Conservation (phyloP, 2,888 invertebrate species). For the Ophioninae sp. region DNA sequence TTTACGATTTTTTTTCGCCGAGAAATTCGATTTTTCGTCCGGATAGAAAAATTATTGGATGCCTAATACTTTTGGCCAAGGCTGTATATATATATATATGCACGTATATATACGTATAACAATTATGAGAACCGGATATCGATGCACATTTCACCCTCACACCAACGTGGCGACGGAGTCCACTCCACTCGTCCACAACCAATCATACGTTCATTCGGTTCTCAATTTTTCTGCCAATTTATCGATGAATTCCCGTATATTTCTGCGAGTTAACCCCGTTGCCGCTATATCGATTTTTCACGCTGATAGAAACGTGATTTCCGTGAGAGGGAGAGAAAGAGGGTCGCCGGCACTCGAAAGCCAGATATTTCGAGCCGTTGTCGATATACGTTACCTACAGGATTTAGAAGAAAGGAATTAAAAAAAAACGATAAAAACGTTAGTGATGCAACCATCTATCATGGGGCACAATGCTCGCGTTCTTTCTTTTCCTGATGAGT, state of each 20-base stretch:
- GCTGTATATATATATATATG: too few species aligned
- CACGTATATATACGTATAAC: neutral
- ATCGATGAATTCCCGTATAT: constrained; percentile 45
- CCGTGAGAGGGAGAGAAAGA: constrained; percentile 4
- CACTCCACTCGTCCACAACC: constrained; percentile 19
- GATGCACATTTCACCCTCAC: constrained; percentile 13
- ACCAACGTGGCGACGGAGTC: constrained; percentile 12
- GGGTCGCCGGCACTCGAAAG: neutral
- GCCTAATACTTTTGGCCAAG: too few species aligned
- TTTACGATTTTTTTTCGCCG: too few species aligned
- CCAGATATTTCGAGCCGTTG: constrained; percentile 11
- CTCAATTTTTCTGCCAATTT: constrained; percentile 49
- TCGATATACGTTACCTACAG: constrained; percentile 47
- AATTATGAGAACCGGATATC: neutral
- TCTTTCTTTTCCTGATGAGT: constrained; percentile 14
- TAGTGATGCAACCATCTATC: constrained; percentile 31
- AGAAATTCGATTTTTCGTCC: too few species aligned
- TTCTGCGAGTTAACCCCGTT: constrained; percentile 41
- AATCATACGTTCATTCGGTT: constrained; percentile 34
- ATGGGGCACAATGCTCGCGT: neutral
- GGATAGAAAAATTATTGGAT: too few species aligned
- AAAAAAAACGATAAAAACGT: constrained; percentile 15
- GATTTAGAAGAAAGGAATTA: constrained; percentile 30
- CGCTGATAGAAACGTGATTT: constrained; percentile 16
- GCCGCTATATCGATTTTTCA: constrained; percentile 32